Conservation (phyloP, 2,888 invertebrate species). For the Cantharis lateralis region DNA sequence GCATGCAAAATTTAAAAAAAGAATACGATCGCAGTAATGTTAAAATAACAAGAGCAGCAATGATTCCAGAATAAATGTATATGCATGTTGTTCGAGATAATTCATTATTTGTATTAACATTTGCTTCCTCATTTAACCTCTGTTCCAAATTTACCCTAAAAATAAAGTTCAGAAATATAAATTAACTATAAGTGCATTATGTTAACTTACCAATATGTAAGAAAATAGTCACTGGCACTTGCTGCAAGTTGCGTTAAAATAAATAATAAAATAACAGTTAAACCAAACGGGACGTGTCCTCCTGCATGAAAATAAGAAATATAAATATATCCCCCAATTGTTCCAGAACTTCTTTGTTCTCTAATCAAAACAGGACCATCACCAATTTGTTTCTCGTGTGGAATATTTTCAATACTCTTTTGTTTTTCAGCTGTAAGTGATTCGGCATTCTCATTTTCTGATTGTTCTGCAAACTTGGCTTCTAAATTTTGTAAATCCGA, state of each 20-base stretch:
- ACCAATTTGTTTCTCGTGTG: constrained; percentile 35
- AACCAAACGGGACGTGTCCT: constrained; percentile 66
- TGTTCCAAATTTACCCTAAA: constrained; percentile 51
- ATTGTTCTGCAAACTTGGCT: constrained; percentile 66
- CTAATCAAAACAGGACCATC: constrained; percentile 47
- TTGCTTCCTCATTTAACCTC: constrained; percentile 28
- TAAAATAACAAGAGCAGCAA: constrained; percentile 49
- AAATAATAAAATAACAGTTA: constrained; percentile 66
- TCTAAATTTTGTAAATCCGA: constrained; percentile 70
- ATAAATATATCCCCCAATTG: constrained; percentile 60
- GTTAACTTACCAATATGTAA: constrained; percentile 70
- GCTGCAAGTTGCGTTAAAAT: constrained; percentile 70
- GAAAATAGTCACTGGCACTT: constrained; percentile 78
- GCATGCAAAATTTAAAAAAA: constrained; percentile 61
- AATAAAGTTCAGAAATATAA: constrained; percentile 2
- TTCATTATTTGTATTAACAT: not conserved
- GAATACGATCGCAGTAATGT: constrained; percentile 56
- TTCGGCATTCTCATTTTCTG: constrained; percentile 40
- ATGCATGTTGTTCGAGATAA: constrained; percentile 43
- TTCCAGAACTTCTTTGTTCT: constrained; percentile 68
- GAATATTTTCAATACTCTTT: constrained; percentile 42
- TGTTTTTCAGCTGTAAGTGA: not conserved
- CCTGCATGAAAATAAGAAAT: constrained; percentile 74
- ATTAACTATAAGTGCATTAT: not conserved
- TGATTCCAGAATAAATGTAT: constrained; percentile 51